Conservation (phyloP, 2,888 invertebrate species). For the Stenichneumon culpator region DNA sequence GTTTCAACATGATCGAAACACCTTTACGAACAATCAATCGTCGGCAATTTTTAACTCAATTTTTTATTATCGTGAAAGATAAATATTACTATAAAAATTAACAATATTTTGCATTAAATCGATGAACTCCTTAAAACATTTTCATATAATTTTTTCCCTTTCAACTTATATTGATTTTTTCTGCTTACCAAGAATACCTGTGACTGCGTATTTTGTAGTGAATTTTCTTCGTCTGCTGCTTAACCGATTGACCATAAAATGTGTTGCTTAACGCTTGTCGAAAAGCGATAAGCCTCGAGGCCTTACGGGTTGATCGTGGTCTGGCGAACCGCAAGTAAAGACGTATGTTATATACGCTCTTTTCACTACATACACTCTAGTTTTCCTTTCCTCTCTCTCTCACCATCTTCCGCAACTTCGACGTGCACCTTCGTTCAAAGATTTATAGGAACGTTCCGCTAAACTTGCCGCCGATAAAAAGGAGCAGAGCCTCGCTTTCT, state of each 20-base stretch:
- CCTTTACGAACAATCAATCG: too few species aligned
- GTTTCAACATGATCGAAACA: too few species aligned
- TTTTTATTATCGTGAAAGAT: too few species aligned
- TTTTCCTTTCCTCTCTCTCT: slow-evolving; percentile 34
- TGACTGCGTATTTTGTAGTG: not conserved
- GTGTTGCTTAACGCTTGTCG: slow-evolving; percentile 61
- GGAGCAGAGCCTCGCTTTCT: slow-evolving; percentile 63
- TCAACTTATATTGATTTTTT: not conserved
- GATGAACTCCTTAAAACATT: not conserved
- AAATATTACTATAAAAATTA: too few species aligned
- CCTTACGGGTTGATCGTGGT: slow-evolving; percentile 52
- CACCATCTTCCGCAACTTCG: slow-evolving; percentile 37
- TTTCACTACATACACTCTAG: slow-evolving; percentile 22
- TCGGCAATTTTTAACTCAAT: too few species aligned
- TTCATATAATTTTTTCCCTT: not conserved
- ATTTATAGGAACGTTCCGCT: slow-evolving; percentile 69
- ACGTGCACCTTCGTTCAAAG: slow-evolving; percentile 60
- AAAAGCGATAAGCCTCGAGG: slow-evolving; percentile 60
- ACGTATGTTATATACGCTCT: slow-evolving; percentile 62
- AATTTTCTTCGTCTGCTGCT: slow-evolving; percentile 14
- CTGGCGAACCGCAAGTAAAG: slow-evolving; percentile 46
- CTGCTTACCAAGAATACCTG: not conserved
- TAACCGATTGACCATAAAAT: slow-evolving; percentile 55
- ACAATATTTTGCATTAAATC: too few species aligned
- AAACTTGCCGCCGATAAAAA: slow-evolving; percentile 71